phyloP scores from a whole-genome alignment of 2,797 vertebrate species.

The Eulemur mongoz region DNA sequence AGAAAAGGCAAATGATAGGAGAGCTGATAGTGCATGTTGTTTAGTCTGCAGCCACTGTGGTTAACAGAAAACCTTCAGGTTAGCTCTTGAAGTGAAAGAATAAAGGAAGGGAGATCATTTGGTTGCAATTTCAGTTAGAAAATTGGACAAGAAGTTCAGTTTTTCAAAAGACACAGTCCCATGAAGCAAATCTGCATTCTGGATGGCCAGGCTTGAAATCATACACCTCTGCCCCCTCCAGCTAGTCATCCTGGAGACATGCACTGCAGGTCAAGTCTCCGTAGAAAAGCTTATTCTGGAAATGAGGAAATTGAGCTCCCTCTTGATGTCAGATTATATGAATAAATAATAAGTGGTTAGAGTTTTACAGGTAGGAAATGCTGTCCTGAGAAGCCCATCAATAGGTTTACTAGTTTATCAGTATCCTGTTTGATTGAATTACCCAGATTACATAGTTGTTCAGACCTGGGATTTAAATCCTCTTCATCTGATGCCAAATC shows the following conservation, averaged over 20 bases:
- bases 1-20: background rate
- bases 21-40: background rate
- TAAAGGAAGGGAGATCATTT: background rate
- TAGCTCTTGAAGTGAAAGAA: background rate
- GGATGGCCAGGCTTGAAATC: background rate
- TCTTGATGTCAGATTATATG: constrained; percentile 8
- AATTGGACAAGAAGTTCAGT: background rate
- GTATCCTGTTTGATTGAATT: background rate
- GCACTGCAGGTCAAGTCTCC: background rate
- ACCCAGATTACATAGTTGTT: background rate
- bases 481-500: background rate
- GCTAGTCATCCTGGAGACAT: background rate
- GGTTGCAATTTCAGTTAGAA: background rate
- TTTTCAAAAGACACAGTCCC: background rate
- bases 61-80: background rate
- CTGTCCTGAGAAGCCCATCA: background rate
- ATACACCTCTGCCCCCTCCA: background rate
- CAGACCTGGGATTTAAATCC: background rate
- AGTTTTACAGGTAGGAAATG: background rate
- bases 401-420: background rate
- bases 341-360: background rate
- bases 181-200: background rate
- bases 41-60: no score
- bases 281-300: background rate
- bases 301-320: background rate